Base-by-base conservation (phyloP, 2,888 invertebrate species). In the Dioctria linearis region DNA sequence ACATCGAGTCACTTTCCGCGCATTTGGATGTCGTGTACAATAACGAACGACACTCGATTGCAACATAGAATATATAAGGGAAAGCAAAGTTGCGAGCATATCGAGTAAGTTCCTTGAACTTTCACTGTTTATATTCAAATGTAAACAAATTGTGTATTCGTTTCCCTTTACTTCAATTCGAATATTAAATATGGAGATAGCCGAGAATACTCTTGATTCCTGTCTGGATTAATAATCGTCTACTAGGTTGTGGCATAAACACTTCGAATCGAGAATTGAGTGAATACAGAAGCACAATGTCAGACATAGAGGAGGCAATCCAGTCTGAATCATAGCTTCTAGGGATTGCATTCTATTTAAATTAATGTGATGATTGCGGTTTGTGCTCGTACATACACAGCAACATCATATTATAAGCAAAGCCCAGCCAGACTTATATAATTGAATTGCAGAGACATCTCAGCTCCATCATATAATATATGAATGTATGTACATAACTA, bases 361-460 rank as follows among this genome's bases (percentile, higher is more conserved):
- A 67, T 46, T 51, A 54, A 54, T 54, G 54, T 11, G 54, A n/a
- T 54, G 39, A 69, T n/a, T 37, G 69, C 39, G n/a, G 9, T 46
- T 51, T 54, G 69, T n/a, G 25, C 25, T 25, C 25, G 25, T 25
- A 25, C 25, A 9, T 69, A 4, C 51, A 69, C 51, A 51, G 39
- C 25, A 25, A 25, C 25, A 25, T 25, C 25, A 25, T 25, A 25
- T 25, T 25, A 25, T 25, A 25, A 25, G 25, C 25, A 25, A 25
- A 25, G 25, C 25, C 25, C 25, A 25, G 25, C 9, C 69, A 11
- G 51, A 25, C 69, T 25, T 9, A 69, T 69, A 69, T 25, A 69
- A 69, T 69, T 69, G 11, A 51, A 69, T 69, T 39, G 69, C 69
- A 9, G 67, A 69, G 69, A 69, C 49, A 49, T 13, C 46, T 46